These are phyloP conservation scores for Euplagia quadripunctaria DNA, from an alignment of 2,888 invertebrate species.

Conservation along the genomic window DNA sequence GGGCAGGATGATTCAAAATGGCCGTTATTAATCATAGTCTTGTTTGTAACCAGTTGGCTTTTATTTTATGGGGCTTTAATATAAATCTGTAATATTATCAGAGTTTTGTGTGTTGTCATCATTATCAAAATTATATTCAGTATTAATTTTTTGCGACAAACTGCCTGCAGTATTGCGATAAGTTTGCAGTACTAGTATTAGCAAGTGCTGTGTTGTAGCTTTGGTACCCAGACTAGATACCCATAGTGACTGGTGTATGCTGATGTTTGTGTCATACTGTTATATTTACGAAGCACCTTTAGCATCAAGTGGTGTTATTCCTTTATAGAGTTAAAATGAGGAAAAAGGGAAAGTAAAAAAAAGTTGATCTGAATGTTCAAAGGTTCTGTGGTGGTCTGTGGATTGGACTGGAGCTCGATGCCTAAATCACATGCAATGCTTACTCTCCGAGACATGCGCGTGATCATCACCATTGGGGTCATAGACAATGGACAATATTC, in stretches of 20 bases:
- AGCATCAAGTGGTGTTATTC: conserved; percentile 7
- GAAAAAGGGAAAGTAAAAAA: conserved; percentile 20
- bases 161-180: conserved; percentile 10
- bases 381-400: no score
- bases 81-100: conserved; percentile 13
- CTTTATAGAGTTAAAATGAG: conserved; percentile 1
- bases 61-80: not conserved
- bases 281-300: conserved; percentile 12
- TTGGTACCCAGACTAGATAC: conserved; percentile 17
- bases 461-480: no score
- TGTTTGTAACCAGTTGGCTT: not conserved
- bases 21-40: no score
- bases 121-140: conserved; percentile 16
- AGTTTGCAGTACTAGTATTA: conserved; percentile 14
- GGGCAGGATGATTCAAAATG: no score
- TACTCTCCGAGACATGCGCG: no score
- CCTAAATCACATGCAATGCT: no score
- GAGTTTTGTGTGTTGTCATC: conserved; percentile 21
- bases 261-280: conserved; percentile 8
- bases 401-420: no score
- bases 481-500: no score
- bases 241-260: not conserved
- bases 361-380: conserved; percentile 22
- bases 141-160: conserved; percentile 14
- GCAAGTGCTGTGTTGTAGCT: conserved; percentile 3